Evolutionary conservation across 1,140 invertebrate genomes (phyloP).

Genomic region (Cryptotermes secundus): DNA sequence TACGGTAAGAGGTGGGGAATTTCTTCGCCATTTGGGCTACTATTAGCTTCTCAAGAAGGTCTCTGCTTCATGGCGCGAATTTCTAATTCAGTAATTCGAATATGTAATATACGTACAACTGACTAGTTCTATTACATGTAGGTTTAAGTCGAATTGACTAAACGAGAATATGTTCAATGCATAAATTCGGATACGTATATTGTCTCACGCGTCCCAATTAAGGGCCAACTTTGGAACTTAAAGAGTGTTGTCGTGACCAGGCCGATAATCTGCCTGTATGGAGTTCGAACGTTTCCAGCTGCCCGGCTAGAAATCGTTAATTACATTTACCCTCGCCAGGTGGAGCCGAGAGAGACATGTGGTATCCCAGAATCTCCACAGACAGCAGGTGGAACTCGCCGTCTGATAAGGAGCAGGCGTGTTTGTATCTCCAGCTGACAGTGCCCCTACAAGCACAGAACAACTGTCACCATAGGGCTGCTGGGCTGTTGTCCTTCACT

Average conservation of each 20-base stretch:
- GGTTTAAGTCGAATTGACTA: neutral
- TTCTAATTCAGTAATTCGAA: neutral
- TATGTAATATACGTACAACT: neutral
- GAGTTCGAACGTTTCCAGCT: neutral
- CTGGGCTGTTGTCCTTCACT: neutral
- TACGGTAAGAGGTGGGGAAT: too few species aligned
- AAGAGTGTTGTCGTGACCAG: neutral
- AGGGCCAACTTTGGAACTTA: too few species aligned
- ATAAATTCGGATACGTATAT: too few species aligned
- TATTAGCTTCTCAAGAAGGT: too few species aligned
- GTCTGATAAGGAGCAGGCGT: neutral
- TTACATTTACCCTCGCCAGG: neutral
- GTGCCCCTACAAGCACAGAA: neutral
- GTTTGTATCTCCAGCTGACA: constrained; percentile 1
- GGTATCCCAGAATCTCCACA: neutral
- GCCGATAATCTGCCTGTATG: neutral
- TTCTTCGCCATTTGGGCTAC: too few species aligned
- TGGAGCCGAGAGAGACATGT: neutral
- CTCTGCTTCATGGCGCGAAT: too few species aligned
- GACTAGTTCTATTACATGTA: neutral
- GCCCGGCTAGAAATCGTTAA: neutral
- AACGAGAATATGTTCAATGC: neutral
- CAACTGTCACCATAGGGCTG: neutral
- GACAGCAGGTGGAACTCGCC: neutral
- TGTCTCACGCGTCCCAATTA: too few species aligned